A percentile compares a stretch with the other conserved stretches of the same genome.
Conservation (phyloP, 2,888 invertebrate genomes). For the Drosophila monieri region DNA sequence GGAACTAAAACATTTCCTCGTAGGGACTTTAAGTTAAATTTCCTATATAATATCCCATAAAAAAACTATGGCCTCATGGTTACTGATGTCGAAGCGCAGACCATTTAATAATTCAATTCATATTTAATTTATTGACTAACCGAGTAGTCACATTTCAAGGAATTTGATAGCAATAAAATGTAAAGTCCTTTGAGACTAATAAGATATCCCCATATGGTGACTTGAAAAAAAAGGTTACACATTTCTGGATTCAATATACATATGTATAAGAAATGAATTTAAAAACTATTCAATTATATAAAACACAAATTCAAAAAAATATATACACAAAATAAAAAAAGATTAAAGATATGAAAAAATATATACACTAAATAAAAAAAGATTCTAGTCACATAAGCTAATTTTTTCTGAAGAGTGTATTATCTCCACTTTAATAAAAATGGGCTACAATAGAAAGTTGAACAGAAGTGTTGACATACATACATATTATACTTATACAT, state of each 20-base stretch:
- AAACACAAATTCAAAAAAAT: too few species aligned
- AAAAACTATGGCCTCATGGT: not conserved
- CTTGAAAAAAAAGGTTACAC: not conserved
- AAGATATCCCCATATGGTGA: not conserved
- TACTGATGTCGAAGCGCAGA: not conserved
- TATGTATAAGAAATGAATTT: not conserved
- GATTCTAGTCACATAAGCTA: too few species aligned
- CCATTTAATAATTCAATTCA: not conserved
- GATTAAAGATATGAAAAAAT: too few species aligned
- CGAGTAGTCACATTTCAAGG: slow-evolving; percentile 64
- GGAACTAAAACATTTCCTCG: not conserved
- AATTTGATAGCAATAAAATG: slow-evolving; percentile 53
- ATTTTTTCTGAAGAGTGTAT: too few species aligned
- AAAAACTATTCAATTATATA: not conserved
- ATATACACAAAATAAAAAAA: too few species aligned
- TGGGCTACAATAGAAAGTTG: too few species aligned
- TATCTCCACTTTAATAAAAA: too few species aligned
- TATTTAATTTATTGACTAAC: not conserved
- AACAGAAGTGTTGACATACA: too few species aligned
- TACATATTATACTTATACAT: too few species aligned
- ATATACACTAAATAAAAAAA: too few species aligned
- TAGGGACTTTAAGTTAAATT: not conserved
- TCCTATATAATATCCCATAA: not conserved
- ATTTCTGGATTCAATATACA: not conserved
- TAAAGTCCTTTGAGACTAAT: not conserved